Conservation (phyloP, 2,113 vertebrate genomes). For the Centrocercus urophasianus region DNA sequence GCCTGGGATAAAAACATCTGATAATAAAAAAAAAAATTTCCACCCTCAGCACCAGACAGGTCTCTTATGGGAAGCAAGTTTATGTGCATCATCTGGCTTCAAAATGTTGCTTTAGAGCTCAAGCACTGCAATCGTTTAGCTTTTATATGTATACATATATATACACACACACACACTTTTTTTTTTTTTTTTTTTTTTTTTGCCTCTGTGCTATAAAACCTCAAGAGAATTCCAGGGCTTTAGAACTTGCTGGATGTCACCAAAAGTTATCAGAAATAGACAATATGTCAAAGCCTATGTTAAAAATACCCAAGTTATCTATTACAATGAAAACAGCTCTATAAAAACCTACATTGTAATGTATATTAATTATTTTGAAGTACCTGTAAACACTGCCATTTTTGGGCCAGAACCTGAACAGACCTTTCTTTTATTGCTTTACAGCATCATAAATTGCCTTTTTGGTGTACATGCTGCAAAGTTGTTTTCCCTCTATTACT, state of each 20-base stretch:
- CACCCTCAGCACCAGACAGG: conserved; percentile 43
- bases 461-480: background rate
- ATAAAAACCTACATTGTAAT: background rate
- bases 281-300: background rate
- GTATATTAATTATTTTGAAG: background rate
- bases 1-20: conserved; percentile 71
- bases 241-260: conserved; percentile 25
- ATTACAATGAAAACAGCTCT: background rate
- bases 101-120: conserved; percentile 70
- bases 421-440: background rate
- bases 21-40: conserved; percentile 67
- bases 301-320: background rate
- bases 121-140: conserved; percentile 60
- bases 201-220: conserved; percentile 38
- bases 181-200: background rate
- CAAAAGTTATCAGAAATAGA: conserved; percentile 31
- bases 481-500: background rate
- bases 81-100: conserved; percentile 75
- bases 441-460: background rate
- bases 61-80: conserved; percentile 66
- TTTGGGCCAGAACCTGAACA: background rate
- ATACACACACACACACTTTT: too few relatives aligned
- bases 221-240: conserved; percentile 52
- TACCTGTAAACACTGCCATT: background rate
- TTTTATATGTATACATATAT: background rate